Percentiles rank a stretch among this genome's conserved stretches.
phyloP scores from a whole-genome alignment of 1,140 invertebrate genomes.

The Neodiprion pinetum region DNA sequence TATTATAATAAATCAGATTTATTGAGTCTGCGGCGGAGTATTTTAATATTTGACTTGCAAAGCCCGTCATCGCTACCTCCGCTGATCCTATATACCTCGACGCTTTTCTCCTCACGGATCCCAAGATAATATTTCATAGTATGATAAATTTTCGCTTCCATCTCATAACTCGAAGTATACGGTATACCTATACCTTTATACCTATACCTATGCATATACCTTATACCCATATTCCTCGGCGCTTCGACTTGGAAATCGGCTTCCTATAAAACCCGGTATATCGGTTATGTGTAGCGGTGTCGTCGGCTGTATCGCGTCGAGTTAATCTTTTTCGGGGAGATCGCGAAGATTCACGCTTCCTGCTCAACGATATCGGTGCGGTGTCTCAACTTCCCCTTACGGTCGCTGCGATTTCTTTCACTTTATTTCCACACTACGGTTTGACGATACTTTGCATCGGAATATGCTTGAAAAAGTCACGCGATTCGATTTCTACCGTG shows the following conservation, averaged over 20 bases:
- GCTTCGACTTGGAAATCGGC: background rate
- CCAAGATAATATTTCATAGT: background rate
- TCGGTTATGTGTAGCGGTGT: background rate
- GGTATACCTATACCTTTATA: no score
- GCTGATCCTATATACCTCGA: background rate
- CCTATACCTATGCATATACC: no score
- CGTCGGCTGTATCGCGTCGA: background rate
- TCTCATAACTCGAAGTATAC: background rate
- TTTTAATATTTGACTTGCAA: conserved; percentile 39
- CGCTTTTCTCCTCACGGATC: background rate
- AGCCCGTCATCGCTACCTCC: conserved; percentile 24
- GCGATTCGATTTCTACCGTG: no score
- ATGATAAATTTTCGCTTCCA: background rate
- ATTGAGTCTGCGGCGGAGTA: conserved; percentile 29
- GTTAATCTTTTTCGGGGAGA: background rate
- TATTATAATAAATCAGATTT: conserved; percentile 44
- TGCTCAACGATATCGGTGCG: no score
- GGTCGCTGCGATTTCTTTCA: no score
- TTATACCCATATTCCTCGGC: background rate
- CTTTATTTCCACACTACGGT: no score
- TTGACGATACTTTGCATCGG: no score
- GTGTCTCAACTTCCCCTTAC: no score
- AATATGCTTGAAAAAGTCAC: no score
- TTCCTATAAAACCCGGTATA: background rate
- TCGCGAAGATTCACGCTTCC: no score